Conservation (phyloP, 2,888 invertebrate genomes). For the Julus scandinavius region DNA sequence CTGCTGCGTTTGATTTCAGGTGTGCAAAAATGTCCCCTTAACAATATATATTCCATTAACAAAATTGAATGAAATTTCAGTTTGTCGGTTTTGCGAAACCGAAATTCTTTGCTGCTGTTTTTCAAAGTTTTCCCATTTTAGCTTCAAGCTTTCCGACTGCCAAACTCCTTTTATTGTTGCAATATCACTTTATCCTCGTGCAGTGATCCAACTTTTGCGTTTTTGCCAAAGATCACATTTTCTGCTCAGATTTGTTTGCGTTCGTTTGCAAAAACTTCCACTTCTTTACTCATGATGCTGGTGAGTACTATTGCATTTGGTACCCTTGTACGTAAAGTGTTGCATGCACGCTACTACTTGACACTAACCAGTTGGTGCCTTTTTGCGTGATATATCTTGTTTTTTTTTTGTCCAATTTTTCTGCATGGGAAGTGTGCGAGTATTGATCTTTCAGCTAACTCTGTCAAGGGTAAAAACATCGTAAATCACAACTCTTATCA, state of each 20-base stretch:
- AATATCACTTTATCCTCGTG: background rate
- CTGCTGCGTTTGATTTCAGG: background rate
- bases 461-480: background rate
- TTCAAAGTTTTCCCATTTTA: background rate
- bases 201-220: slow-evolving; percentile 30
- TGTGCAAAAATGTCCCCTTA: background rate
- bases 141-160: background rate
- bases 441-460: background rate
- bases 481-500: slow-evolving; percentile 5
- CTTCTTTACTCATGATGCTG: slow-evolving; percentile 27
- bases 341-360: background rate
- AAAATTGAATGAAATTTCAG: background rate
- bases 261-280: background rate
- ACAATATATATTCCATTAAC: background rate
- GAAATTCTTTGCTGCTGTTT: background rate
- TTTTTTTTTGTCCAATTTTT: background rate
- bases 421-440: slow-evolving; percentile 10
- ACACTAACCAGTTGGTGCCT: background rate
- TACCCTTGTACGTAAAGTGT: background rate
- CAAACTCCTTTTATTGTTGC: background rate
- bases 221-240: background rate
- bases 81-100: background rate
- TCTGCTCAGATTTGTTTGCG: background rate
- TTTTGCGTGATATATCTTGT: background rate
- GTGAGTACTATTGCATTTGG: background rate